phyloP scores from a whole-genome alignment of 2,113 vertebrate species.

The Antechinus stuartii region DNA sequence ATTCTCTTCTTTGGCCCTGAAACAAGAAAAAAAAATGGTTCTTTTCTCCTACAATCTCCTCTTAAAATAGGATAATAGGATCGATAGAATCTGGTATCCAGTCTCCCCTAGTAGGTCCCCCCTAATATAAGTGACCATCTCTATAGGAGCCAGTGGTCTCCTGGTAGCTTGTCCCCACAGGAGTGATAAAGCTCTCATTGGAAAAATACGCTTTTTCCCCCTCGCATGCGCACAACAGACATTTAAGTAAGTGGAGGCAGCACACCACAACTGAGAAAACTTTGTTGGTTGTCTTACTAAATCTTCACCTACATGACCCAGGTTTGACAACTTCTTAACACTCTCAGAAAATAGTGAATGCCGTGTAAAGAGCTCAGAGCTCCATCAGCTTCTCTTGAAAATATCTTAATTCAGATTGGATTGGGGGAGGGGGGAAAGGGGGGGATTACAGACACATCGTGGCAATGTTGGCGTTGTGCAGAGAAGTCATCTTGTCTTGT shows the following conservation, averaged over 20 bases:
- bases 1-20: conserved; percentile 51
- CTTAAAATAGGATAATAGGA: neutral
- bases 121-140: neutral
- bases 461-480: neutral
- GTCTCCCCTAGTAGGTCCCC: neutral
- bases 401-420: neutral
- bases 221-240: neutral
- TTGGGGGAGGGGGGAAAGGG: conserved; percentile 29
- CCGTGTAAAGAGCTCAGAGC: conserved; percentile 5
- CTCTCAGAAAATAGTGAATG: neutral
- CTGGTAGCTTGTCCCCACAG: neutral
- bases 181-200: conserved; percentile 3
- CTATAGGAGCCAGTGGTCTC: neutral
- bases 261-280: conserved; percentile 13
- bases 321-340: conserved; percentile 48
- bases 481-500: conserved; percentile 61
- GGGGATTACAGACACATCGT: conserved; percentile 47
- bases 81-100: conserved; percentile 13
- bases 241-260: conserved; percentile 28
- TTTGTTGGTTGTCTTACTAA: conserved; percentile 32
- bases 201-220: conserved; percentile 45
- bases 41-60: neutral
- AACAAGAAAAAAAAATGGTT: neutral
- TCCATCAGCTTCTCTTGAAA: neutral
- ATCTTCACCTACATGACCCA: conserved; percentile 57